Evolutionary conservation across 2,113 vertebrate genomes (phyloP).

Genomic region (Cheirogaleus medius): DNA sequence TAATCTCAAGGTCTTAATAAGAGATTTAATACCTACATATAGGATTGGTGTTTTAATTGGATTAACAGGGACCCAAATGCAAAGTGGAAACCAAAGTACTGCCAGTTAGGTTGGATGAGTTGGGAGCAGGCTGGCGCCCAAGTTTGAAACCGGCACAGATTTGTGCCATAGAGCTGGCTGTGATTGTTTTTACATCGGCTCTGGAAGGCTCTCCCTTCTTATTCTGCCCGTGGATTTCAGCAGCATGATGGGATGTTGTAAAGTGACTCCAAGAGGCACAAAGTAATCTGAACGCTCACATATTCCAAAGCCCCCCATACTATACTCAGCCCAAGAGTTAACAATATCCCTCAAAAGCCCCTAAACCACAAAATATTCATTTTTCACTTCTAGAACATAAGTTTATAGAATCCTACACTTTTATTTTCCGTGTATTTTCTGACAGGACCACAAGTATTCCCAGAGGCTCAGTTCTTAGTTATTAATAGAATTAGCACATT

Average conservation of each 20-base stretch:
- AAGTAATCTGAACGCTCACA: background rate
- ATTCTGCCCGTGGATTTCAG: background rate
- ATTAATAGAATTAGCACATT: background rate
- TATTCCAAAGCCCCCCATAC: background rate
- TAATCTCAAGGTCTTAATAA: background rate
- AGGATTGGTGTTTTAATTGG: slow-evolving; percentile 26
- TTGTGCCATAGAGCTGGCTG: background rate
- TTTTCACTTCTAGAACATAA: background rate
- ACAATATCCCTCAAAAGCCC: background rate
- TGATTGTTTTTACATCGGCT: background rate
- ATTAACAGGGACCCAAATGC: slow-evolving; percentile 33
- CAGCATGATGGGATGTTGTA: background rate
- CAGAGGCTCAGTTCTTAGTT: background rate
- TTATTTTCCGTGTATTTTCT: background rate
- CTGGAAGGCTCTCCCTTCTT: background rate
- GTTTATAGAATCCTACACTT: background rate
- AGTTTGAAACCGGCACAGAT: background rate
- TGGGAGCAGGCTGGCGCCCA: background rate
- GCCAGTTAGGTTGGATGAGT: background rate
- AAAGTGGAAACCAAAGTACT: slow-evolving; percentile 18
- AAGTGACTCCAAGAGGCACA: background rate
- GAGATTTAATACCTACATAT: background rate
- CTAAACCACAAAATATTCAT: slow-evolving; percentile 1
- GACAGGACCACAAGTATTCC: background rate
- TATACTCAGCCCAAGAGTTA: background rate